Base-by-base conservation (phyloP, 1,140 invertebrate genomes). In the Tetragnatha versicolor region DNA sequence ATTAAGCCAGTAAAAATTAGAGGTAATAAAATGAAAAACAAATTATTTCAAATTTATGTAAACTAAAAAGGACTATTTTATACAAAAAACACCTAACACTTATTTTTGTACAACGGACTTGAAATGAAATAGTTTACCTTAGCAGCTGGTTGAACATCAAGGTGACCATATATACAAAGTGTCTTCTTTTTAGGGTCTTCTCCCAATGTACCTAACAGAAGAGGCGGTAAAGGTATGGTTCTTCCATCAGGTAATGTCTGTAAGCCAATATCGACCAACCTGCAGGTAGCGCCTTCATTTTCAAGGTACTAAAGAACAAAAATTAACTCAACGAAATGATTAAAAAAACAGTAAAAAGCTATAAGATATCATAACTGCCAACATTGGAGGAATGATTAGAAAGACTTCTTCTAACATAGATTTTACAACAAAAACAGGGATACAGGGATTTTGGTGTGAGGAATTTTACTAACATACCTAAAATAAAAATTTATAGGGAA, bases 111-210 rank as follows among this genome's bases (percentile, higher is more conserved):
- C 39, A 3, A 51, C 20, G 25, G 9, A 10, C 9, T 20, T 51
- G 9, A n/a, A n/a, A n/a, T n/a, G n/a, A n/a, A 51, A 51, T 45
- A 51, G 29, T 37, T 49, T 51, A 88, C 87, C 83, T 91, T 91
- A 5, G 91, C 83, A 9, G 97, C 97, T 51, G 97, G 97, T 85
- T 98, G 97, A 2, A 99, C 97, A 89, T 99, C 98, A 82, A 99
- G 90, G 88, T 99, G 98, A 0, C 97, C 98, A 88, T 99, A 99
- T 60, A 99, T 89, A 65, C 94, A 90, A 51, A 99, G 89, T 20
- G 97, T 99, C 83, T 96, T 90, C 83, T 88, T 88, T 6, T 90
- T 90, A 0, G 91, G 87, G 85, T 98, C 94, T 81, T 89, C 91
- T 77, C 96, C 96, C 55, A 98, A 88, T 33, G 86, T 87, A 25